phyloP scores from a whole-genome alignment of 1,140 invertebrate genomes.

The Drosophila nasuta region DNA sequence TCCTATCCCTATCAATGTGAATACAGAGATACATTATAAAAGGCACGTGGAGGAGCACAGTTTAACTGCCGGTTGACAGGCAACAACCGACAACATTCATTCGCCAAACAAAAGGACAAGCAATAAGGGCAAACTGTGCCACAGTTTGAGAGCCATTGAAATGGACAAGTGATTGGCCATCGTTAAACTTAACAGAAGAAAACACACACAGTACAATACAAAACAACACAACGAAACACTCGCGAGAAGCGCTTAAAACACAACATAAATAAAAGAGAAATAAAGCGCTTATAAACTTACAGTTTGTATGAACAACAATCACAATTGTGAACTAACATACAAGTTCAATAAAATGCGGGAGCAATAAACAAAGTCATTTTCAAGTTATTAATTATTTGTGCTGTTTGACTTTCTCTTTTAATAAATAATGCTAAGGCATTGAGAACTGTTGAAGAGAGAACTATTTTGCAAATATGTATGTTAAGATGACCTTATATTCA shows the following conservation, averaged over 20 bases:
- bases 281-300: slow-evolving; percentile 7
- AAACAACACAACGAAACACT: not conserved
- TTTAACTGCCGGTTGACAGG: slow-evolving; percentile 75
- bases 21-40: slow-evolving; percentile 53
- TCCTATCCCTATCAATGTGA: slow-evolving; percentile 13
- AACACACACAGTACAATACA: not conserved
- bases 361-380: not conserved
- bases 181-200: slow-evolving; percentile 6
- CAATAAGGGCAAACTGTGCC: slow-evolving; percentile 40
- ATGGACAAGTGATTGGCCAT: slow-evolving; percentile 60
- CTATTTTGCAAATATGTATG: no score
- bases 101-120: slow-evolving; percentile 17
- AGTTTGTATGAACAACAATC: not conserved
- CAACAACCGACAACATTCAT: slow-evolving; percentile 58
- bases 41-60: slow-evolving; percentile 62
- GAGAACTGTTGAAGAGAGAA: no score
- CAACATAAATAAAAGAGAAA: not conserved
- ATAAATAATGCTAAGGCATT: no score
- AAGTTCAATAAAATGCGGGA: not conserved
- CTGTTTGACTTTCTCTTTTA: no score
- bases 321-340: not conserved
- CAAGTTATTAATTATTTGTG: not conserved
- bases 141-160: slow-evolving; percentile 63
- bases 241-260: not conserved
- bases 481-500: no score